These are phyloP conservation scores for Aphrophora alni DNA, from an alignment of 2,888 invertebrate species.

Conservation along the genomic window DNA sequence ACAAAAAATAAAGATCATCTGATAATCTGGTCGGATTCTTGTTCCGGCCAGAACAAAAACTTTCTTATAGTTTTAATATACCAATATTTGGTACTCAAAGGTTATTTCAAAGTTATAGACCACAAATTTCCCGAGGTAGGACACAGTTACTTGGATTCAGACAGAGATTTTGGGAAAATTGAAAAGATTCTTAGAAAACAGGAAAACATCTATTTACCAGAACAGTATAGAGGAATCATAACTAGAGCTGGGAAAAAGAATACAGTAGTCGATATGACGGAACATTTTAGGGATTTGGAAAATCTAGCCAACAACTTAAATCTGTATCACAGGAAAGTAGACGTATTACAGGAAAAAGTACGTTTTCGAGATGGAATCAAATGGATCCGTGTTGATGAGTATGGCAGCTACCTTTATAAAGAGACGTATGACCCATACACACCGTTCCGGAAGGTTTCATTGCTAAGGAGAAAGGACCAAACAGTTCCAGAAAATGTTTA, in stretches of 20 bases:
- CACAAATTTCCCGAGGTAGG: constrained; percentile 55
- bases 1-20: constrained; percentile 48
- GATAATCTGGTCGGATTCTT: constrained; percentile 38
- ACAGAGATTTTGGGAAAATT: constrained; percentile 54
- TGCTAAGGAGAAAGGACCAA: background rate
- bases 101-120: constrained; percentile 51
- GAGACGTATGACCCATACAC: constrained; percentile 29
- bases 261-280: constrained; percentile 47
- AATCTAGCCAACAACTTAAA: constrained; percentile 40
- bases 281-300: constrained; percentile 45
- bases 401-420: constrained; percentile 28
- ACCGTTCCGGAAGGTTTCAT: constrained; percentile 28
- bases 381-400: constrained; percentile 48
- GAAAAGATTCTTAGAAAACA: constrained; percentile 52
- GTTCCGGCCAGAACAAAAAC: constrained; percentile 42
- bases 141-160: constrained; percentile 53
- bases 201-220: constrained; percentile 49
- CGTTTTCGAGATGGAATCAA: constrained; percentile 50
- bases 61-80: constrained; percentile 38
- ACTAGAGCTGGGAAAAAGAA: constrained; percentile 45
- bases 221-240: constrained; percentile 52
- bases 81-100: constrained; percentile 47
- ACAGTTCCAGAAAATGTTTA: background rate
- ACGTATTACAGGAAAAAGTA: constrained; percentile 46
- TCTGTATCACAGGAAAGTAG: constrained; percentile 45